Evolutionary conservation across 1,140 invertebrate genomes (phyloP).

Genomic region (Brachionus sp.): DNA sequence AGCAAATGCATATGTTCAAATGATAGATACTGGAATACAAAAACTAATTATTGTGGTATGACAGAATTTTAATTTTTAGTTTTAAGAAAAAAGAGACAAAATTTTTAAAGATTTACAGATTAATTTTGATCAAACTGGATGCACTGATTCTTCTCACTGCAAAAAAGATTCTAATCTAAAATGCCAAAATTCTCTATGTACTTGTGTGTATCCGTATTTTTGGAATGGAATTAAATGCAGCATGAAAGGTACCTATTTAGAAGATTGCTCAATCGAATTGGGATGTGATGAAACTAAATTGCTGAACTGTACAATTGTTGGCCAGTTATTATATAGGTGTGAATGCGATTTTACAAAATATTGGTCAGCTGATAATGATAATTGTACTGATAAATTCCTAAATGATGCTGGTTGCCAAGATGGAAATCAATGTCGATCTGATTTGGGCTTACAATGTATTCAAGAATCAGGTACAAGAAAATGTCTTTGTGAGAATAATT

Average conservation of each 20-base stretch:
- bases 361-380: background rate
- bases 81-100: too few species aligned
- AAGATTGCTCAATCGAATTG: background rate
- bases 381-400: background rate
- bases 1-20: background rate
- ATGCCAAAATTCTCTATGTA: background rate
- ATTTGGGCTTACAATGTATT: background rate
- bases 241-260: background rate
- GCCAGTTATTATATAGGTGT: background rate
- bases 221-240: background rate
- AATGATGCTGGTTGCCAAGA: background rate
- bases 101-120: background rate
- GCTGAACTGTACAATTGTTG: background rate
- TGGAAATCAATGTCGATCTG: background rate
- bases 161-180: background rate
- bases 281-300: constrained; percentile 1
- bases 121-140: background rate
- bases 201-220: constrained; percentile 9
- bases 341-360: background rate
- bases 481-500: background rate
- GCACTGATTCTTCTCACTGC: background rate
- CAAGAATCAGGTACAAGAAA: background rate
- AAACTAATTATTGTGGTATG: background rate
- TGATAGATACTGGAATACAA: background rate
- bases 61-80: background rate